Evolutionary conservation across 92 coral and sea anemone genomes (phyloP), one percentile per base, ranked within the genome.

Genomic region (Epizoanthus illoricatus): DNA sequence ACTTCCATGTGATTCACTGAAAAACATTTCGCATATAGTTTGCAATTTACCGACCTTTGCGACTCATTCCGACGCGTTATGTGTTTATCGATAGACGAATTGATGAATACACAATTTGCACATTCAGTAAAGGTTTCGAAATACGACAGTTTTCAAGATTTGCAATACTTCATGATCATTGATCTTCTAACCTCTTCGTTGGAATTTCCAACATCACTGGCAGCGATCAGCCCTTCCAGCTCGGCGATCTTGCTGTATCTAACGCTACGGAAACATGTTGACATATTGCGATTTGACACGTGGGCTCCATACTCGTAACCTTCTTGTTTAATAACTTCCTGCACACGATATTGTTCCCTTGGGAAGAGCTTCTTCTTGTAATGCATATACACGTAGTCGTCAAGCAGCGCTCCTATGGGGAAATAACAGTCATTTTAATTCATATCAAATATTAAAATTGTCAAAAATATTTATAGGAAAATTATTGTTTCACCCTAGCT

Each of bases 241-340:
- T 71, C 76, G 1, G 60, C 17, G 13, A 36, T n/a, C 20, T 57
- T 11, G 21, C 58, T 71, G 76, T 71, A 71, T 49, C 76, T 45
- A 4, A 71, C 18, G 9, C 76, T 47, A 3, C 58, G 76, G 23
- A 71, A 71, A 47, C 76, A 71, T 60, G 76, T 8, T 5, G 76
- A 71, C 76, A 71, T 49, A 16, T 71, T 71, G 17, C 59, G 39
- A 8, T 12, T 71, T 39, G 76, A 71, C 9, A 71, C 76, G 5
- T 40, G 60, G 3, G 60, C 76, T 23, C 76, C 76, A 33, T 71
- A 71, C 9, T 71, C 76, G 5, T 42, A 71, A 24, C 76, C 76
- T 4, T 71, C 60, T 45, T 71, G 76, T 20, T 43, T 57, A 43
- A 71, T 71, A 47, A 43, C 58, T 24, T 71, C 76, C 42, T 71